A percentile compares a stretch with the other conserved stretches of the same genome.
Conservation (phyloP, 2,888 invertebrate species). For the Plutella xylostella region DNA sequence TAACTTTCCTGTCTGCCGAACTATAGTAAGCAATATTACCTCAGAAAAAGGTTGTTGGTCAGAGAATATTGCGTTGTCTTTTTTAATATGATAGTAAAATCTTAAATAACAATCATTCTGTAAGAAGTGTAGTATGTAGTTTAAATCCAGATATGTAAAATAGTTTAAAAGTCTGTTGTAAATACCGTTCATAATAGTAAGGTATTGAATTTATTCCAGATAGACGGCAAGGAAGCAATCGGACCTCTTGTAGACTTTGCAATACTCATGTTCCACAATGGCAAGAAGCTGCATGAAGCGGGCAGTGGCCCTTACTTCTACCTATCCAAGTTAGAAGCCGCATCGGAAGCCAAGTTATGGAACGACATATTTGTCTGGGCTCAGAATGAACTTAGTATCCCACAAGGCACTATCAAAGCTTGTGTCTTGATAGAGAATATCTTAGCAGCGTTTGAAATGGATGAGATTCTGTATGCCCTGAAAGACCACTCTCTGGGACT, state of each 20-base stretch:
- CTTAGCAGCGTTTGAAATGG: conserved; percentile 75
- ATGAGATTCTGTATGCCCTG: conserved; percentile 75
- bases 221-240: conserved; percentile 70
- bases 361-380: conserved; percentile 76
- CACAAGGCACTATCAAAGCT: conserved; percentile 74
- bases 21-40: too few species aligned
- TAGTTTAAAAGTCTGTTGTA: too few species aligned
- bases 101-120: too few species aligned
- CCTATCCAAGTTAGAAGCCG: conserved; percentile 76
- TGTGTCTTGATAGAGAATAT: conserved; percentile 80
- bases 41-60: too few species aligned
- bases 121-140: too few species aligned
- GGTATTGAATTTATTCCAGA: conserved; percentile 29
- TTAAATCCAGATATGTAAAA: too few species aligned
- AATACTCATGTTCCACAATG: conserved; percentile 75
- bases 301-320: conserved; percentile 77
- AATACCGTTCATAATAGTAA: too few species aligned
- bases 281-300: conserved; percentile 55
- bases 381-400: conserved; percentile 64
- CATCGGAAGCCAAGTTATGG: conserved; percentile 75
- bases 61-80: too few species aligned
- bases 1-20: too few species aligned
- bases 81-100: too few species aligned
- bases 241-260: conserved; percentile 79
- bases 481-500: conserved; percentile 76